Evolutionary conservation across 2,797 vertebrate genomes (phyloP).

Genomic region (Cryptoprocta ferox): DNA sequence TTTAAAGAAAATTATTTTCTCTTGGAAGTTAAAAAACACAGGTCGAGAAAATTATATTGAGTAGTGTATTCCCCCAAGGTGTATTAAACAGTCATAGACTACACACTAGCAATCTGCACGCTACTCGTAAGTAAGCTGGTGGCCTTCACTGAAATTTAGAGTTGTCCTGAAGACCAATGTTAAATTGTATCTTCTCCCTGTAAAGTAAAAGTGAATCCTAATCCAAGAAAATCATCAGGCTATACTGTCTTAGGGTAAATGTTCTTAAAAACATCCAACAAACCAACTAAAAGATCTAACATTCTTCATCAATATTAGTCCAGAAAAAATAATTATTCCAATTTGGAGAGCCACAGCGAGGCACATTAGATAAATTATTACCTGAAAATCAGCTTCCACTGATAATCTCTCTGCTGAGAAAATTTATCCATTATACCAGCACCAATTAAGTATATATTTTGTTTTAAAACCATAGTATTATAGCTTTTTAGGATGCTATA

Average conservation of each 20-base stretch:
- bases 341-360: background rate
- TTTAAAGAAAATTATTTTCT: background rate
- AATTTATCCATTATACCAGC: background rate
- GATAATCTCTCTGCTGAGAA: conserved; percentile 28
- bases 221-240: background rate
- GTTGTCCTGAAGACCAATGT: background rate
- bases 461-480: background rate
- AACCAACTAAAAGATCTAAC: conserved; percentile 41
- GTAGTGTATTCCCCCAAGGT: background rate
- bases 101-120: background rate
- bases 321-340: background rate
- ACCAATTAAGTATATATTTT: conserved; percentile 20
- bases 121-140: background rate
- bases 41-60: background rate
- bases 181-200: background rate
- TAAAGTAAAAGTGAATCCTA: background rate
- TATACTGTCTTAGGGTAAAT: background rate
- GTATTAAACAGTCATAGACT: background rate
- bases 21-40: conserved; percentile 40
- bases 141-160: background rate
- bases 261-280: conserved; percentile 24
- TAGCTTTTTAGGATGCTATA: background rate
- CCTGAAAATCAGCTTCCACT: conserved; percentile 15
- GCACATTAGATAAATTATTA: background rate
- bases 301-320: conserved; percentile 20